These are phyloP conservation scores for Remorina albescens DNA, from an alignment of 2,797 vertebrate genomes.

Conservation along the genomic window DNA sequence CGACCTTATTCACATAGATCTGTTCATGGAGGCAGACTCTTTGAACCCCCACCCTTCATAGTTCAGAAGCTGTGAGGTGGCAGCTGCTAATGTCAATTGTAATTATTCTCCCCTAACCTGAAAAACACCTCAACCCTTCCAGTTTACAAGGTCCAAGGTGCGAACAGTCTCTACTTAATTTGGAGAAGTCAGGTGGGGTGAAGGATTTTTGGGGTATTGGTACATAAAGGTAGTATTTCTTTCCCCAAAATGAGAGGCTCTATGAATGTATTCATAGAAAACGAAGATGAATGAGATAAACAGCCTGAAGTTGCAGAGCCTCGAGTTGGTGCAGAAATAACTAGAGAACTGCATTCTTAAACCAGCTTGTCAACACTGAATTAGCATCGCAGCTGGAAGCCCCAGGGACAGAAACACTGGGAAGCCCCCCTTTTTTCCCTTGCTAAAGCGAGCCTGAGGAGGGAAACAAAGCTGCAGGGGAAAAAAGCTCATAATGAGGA, in stretches of 20 bases:
- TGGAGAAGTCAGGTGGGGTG: constrained; percentile 28
- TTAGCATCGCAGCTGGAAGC: constrained; percentile 57
- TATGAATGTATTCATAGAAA: constrained; percentile 74
- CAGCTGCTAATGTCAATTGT: constrained; percentile 84
- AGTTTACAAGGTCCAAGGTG: constrained; percentile 48
- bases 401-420: constrained; percentile 56
- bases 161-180: constrained; percentile 44
- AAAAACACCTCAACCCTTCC: constrained; percentile 60
- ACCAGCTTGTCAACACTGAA: constrained; percentile 54
- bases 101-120: constrained; percentile 75
- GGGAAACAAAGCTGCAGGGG: constrained; percentile 51
- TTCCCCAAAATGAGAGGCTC: constrained; percentile 13
- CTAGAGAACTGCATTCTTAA: constrained; percentile 45
- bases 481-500: constrained; percentile 40
- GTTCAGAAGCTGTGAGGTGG: constrained; percentile 79
- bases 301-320: constrained; percentile 54
- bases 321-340: constrained; percentile 44
- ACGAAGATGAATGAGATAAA: constrained; percentile 61
- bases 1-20: constrained; percentile 57
- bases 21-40: constrained; percentile 81
- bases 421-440: constrained; percentile 56
- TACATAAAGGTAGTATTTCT: not conserved
- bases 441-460: constrained; percentile 40
- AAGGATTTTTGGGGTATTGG: constrained; percentile 29
- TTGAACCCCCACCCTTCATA: constrained; percentile 82